Base-by-base conservation (phyloP, 2,113 vertebrate genomes). In the Hucho hucho region DNA sequence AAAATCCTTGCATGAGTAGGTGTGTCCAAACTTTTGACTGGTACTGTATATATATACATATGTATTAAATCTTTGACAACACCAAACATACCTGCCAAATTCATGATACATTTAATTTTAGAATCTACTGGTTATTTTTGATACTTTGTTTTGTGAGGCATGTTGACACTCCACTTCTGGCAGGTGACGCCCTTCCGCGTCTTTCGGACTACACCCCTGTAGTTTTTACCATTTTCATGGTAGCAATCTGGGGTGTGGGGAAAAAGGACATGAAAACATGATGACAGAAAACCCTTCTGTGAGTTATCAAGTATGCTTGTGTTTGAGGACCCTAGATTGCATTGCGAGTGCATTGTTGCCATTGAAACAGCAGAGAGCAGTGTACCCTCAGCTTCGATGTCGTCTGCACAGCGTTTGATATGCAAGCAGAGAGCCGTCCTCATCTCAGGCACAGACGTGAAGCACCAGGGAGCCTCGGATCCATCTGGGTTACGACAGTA, bases 381-480 rank as follows among this genome's bases (percentile, higher is more conserved):
- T 13, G n/a, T 61, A 98, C 98, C 98, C 83, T 96, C 89, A 0
- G 93, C 87, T 4, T 90, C 91, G 59, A 97, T 90, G 77, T 99
- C 94, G 0, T 98, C 96, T 0, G 92, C 83, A 74, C 98, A 99
- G 71, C 97, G 97, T 83, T 93, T 95, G 87, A 99, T 98, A 88
- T 99, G 97, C 82, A 98, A 93, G 82, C 98, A 99, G 76, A 97
- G 96, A 20, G 95, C 96, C 0, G 95, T 83, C 56, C 96, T 95
- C 92, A 96, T 64, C 3, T 89, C 89, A 0, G 92, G 72, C 43
- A 87, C 84, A 1, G 93, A 86, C 0, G 97, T 98, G 89, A 98
- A 99, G 85, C 97, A 99, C 98, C 98, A 99, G 0, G 97, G 97
- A 4, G 96, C 98, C 87, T 99, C 97, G 0, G 97, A 98, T 16